Conservation (phyloP, 2,888 invertebrate species). For the Diabrotica balteata region DNA sequence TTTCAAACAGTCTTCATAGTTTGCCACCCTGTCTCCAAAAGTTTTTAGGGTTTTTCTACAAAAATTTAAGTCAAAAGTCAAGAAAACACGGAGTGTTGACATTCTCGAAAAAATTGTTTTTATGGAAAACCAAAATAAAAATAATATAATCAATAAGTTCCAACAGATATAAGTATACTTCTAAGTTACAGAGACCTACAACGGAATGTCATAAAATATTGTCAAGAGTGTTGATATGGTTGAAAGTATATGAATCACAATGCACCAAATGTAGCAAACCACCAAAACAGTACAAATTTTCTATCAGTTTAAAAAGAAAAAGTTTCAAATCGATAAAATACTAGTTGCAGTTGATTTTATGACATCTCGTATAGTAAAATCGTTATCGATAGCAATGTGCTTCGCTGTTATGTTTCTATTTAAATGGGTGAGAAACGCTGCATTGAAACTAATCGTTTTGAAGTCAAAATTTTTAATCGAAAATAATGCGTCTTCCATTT, state of each 20-base stretch:
- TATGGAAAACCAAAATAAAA: not conserved
- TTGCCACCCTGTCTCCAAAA: too few relatives aligned
- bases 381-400: not conserved
- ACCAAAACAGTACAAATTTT: too few relatives aligned
- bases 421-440: conserved; percentile 6
- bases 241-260: too few relatives aligned
- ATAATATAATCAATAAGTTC: not conserved
- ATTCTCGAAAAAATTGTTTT: not conserved
- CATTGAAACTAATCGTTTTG: not conserved
- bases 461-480: not conserved
- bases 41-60: not conserved
- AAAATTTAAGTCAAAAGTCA: too few relatives aligned
- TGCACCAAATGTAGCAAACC: too few relatives aligned
- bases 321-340: too few relatives aligned
- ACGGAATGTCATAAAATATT: not conserved
- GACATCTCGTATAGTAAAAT: too few relatives aligned
- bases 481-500: conserved; percentile 5
- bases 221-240: too few relatives aligned
- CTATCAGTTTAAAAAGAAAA: too few relatives aligned
- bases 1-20: too few relatives aligned
- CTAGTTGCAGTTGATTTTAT: too few relatives aligned
- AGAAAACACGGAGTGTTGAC: not conserved
- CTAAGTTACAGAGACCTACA: not conserved
- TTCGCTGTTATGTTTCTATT: conserved; percentile 9
- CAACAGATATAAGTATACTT: conserved; percentile 1